Evolutionary conservation across 1,140 invertebrate genomes (phyloP).

Genomic region (Onthophagus taurus): DNA sequence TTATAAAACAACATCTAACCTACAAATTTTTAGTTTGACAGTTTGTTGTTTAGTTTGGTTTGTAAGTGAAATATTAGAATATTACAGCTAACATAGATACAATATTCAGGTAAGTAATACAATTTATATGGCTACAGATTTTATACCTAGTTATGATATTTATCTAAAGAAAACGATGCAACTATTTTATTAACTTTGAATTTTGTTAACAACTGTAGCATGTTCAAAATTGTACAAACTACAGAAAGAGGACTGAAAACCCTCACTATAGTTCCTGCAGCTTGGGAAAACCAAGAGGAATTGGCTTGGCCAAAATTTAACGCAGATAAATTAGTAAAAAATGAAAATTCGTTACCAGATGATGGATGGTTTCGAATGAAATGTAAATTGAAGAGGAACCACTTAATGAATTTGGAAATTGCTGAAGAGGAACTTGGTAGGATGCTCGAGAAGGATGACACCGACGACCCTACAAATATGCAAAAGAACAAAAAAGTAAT

Average conservation of each 20-base stretch:
- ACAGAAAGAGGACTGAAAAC: neutral
- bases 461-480: too few species aligned
- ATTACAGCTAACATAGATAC: too few species aligned
- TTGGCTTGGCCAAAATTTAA: neutral
- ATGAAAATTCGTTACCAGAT: neutral
- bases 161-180: too few species aligned
- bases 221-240: slow-evolving; percentile 9
- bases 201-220: too few species aligned
- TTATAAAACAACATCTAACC: too few species aligned
- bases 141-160: too few species aligned
- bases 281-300: neutral
- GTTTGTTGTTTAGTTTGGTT: too few species aligned
- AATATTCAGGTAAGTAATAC: too few species aligned
- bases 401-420: neutral
- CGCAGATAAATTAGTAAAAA: neutral
- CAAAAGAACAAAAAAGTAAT: neutral
- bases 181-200: too few species aligned
- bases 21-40: too few species aligned
- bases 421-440: slow-evolving; percentile 4
- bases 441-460: slow-evolving; percentile 1
- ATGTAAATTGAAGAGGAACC: slow-evolving; percentile 7
- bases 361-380: neutral
- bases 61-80: too few species aligned
- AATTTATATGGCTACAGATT: too few species aligned
- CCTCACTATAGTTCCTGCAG: neutral